These are phyloP conservation scores for Oryzaephilus surinamensis DNA, from an alignment of 1,140 invertebrate genomes.

Conservation along the genomic window DNA sequence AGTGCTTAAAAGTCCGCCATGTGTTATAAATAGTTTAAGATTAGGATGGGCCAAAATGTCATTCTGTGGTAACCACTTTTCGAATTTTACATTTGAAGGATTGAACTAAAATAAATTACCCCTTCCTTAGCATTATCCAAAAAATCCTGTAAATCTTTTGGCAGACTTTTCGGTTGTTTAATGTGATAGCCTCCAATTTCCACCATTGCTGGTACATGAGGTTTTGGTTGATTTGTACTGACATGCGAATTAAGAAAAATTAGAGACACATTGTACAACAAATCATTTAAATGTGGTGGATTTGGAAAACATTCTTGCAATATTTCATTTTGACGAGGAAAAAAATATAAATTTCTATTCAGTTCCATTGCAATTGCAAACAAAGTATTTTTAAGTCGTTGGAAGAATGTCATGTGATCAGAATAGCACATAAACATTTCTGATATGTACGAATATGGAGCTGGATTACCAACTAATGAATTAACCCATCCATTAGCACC, in stretches of 20 bases:
- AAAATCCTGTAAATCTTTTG: conserved; percentile 26
- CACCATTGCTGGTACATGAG: no score
- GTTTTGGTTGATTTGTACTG: no score
- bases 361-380: conserved; percentile 33
- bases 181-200: no score
- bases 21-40: no score
- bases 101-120: conserved; percentile 21
- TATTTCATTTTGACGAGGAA: conserved; percentile 21
- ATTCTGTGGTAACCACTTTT: no score
- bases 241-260: conserved; percentile 32
- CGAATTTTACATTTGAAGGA: no score
- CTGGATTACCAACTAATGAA: conserved; percentile 32
- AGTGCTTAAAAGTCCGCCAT: no score
- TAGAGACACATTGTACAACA: conserved; percentile 40
- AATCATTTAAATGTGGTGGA: conserved; percentile 37
- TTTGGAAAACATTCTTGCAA: conserved; percentile 32
- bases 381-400: background rate
- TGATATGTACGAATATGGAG: conserved; percentile 34
- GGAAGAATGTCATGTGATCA: conserved; percentile 1
- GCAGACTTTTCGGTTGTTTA: no score
- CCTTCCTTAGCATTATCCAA: no score
- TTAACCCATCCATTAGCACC: conserved; percentile 32
- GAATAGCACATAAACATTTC: conserved; percentile 24
- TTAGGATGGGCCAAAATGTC: no score
- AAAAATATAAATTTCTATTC: conserved; percentile 20